Evolutionary conservation across 1,140 invertebrate genomes (phyloP).

Genomic region (Tetramorium simillimum): DNA sequence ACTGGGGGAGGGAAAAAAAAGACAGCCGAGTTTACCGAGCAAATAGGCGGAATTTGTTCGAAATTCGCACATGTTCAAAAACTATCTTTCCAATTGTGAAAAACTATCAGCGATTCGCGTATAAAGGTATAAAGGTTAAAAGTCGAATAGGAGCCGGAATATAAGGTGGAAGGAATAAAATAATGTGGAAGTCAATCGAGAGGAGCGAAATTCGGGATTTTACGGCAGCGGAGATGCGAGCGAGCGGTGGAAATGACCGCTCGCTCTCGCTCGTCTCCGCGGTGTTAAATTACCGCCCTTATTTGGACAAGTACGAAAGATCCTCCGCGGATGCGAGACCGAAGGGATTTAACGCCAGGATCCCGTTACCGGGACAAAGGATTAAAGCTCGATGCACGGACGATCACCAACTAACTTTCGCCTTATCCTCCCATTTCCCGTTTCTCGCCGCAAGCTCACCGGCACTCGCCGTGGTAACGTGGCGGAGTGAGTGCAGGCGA

Average conservation of each 20-base stretch:
- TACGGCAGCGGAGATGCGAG: background rate
- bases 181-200: constrained; percentile 36
- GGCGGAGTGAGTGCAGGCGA: constrained; percentile 43
- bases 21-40: background rate
- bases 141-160: background rate
- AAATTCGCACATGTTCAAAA: background rate
- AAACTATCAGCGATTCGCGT: background rate
- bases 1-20: background rate
- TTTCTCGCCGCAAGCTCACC: constrained; percentile 58
- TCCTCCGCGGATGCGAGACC: constrained; percentile 56
- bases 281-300: constrained; percentile 54
- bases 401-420: constrained; percentile 60
- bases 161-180: background rate
- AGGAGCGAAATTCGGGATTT: constrained; percentile 20
- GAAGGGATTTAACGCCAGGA: constrained; percentile 55
- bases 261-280: constrained; percentile 28
- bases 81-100: background rate
- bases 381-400: constrained; percentile 62
- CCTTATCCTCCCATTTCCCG: constrained; percentile 60
- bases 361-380: constrained; percentile 60
- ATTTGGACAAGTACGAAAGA: constrained; percentile 61
- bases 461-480: constrained; percentile 32
- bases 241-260: constrained; percentile 28
- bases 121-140: background rate
- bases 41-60: background rate